phyloP scores from a whole-genome alignment of 92 coral and sea anemone species.

The Phymanthus crucifer region DNA sequence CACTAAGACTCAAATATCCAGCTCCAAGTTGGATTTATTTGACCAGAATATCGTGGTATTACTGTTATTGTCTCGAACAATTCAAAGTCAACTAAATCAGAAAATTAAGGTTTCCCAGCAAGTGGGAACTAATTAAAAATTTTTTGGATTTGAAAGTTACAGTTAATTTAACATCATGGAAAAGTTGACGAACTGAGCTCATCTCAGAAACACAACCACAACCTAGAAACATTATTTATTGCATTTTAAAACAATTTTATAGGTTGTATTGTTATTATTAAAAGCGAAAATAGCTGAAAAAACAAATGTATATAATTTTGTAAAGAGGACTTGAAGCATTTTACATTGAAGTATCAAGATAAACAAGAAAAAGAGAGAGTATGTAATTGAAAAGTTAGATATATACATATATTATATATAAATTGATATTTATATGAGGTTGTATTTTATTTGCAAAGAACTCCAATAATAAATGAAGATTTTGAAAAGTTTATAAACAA shows the following conservation, averaged over 20 bases:
- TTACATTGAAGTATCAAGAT: constrained; percentile 10
- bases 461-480: constrained; percentile 26
- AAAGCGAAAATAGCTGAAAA: background rate
- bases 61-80: background rate
- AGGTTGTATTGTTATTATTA: background rate
- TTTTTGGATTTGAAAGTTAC: background rate
- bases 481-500: background rate
- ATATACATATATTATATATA: constrained; percentile 35
- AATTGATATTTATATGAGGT: constrained; percentile 38
- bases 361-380: constrained; percentile 44
- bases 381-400: constrained; percentile 63
- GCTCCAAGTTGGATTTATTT: too few relatives aligned
- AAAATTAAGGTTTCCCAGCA: background rate
- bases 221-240: constrained; percentile 16
- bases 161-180: background rate
- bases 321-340: constrained; percentile 23
- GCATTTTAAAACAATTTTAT: background rate
- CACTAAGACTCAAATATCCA: background rate
- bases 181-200: background rate
- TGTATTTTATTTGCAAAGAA: constrained; percentile 39
- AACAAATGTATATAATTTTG: constrained; percentile 22
- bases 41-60: too few relatives aligned
- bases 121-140: too few relatives aligned
- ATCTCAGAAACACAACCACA: constrained; percentile 3
- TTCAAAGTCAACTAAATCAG: background rate